Evolutionary conservation across 2,888 invertebrate species (phyloP).

Genomic region (Peribatodes rhomboidaria): DNA sequence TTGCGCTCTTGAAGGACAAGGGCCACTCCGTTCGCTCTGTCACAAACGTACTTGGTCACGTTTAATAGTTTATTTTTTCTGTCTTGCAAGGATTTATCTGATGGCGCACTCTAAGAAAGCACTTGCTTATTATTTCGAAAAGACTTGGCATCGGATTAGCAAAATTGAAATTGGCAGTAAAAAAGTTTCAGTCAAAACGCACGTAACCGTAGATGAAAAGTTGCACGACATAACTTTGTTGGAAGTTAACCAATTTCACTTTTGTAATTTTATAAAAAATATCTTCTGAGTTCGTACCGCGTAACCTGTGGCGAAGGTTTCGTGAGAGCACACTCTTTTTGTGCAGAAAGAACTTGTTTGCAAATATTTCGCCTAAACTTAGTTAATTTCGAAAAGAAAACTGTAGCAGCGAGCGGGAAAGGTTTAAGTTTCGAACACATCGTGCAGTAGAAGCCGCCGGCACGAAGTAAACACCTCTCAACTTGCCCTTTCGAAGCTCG

Average conservation of each 20-base stretch:
- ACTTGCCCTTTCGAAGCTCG: slow-evolving; percentile 74
- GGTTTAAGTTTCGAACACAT: slow-evolving; percentile 71
- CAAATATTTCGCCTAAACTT: slow-evolving; percentile 72
- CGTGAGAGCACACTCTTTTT: slow-evolving; percentile 57
- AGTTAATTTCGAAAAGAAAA: slow-evolving; percentile 74
- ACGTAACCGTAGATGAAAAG: slow-evolving; percentile 18
- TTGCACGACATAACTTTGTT: slow-evolving; percentile 22
- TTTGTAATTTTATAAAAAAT: slow-evolving; percentile 15
- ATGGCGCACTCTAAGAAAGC: slow-evolving; percentile 38
- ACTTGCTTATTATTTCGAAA: slow-evolving; percentile 34
- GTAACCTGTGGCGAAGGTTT: slow-evolving; percentile 60
- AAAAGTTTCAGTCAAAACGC: slow-evolving; percentile 5
- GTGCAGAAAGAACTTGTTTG: slow-evolving; percentile 64
- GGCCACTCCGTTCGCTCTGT: slow-evolving; percentile 74
- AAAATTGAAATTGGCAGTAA: slow-evolving; percentile 14
- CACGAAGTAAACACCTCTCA: slow-evolving; percentile 74
- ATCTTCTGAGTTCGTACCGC: slow-evolving; percentile 45
- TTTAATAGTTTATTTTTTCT: slow-evolving; percentile 79
- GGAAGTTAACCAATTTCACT: slow-evolving; percentile 30
- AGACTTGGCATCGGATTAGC: slow-evolving; percentile 11
- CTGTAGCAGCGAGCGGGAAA: slow-evolving; percentile 56
- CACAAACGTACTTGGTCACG: slow-evolving; percentile 82
- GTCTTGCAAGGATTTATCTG: slow-evolving; percentile 61
- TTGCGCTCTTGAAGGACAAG: slow-evolving; percentile 83
- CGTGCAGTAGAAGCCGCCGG: slow-evolving; percentile 58